Percentiles rank a stretch among this genome's conserved stretches.
phyloP scores from a whole-genome alignment of 2,888 invertebrate genomes.

The Monoplex corrugatus region DNA sequence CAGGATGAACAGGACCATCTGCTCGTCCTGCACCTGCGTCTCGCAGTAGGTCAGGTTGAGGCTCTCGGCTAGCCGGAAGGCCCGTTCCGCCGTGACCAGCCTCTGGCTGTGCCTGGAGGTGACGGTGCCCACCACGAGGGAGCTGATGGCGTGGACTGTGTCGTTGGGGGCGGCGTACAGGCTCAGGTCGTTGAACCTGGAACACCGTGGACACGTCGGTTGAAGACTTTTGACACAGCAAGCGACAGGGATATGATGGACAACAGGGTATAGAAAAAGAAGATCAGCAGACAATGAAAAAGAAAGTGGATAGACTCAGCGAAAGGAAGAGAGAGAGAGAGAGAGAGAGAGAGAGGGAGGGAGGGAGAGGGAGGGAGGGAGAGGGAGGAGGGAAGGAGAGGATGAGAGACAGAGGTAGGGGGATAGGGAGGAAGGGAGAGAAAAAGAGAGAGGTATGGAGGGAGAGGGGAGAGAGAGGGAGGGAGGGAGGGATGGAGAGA shows the following conservation, averaged over 20 bases:
- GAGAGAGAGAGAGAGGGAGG: too few relatives aligned
- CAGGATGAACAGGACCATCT: conserved; percentile 48
- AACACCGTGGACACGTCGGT: too few relatives aligned
- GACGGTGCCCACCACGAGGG: conserved; percentile 32
- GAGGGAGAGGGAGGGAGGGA: neutral
- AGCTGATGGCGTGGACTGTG: neutral
- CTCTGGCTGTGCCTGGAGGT: neutral
- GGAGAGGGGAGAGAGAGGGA: neutral
- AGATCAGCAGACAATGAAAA: neutral
- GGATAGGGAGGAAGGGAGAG: too few relatives aligned
- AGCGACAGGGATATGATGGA: neutral
- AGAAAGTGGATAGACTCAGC: too few relatives aligned
- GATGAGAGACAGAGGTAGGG: neutral
- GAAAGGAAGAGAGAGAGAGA: too few relatives aligned
- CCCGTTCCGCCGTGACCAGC: conserved; percentile 36
- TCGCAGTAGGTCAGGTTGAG: conserved; percentile 44
- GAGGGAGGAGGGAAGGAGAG: neutral
- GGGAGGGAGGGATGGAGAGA: neutral
- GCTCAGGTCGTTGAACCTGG: conserved; percentile 44
- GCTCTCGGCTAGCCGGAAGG: conserved; percentile 47
- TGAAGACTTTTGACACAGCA: too few relatives aligned
- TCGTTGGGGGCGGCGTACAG: conserved; percentile 36
- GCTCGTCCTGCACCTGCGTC: conserved; percentile 43
- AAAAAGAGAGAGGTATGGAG: too few relatives aligned
- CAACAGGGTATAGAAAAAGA: neutral